phyloP scores from a whole-genome alignment of 2,888 invertebrate species.

The Ectropis crepuscularia region DNA sequence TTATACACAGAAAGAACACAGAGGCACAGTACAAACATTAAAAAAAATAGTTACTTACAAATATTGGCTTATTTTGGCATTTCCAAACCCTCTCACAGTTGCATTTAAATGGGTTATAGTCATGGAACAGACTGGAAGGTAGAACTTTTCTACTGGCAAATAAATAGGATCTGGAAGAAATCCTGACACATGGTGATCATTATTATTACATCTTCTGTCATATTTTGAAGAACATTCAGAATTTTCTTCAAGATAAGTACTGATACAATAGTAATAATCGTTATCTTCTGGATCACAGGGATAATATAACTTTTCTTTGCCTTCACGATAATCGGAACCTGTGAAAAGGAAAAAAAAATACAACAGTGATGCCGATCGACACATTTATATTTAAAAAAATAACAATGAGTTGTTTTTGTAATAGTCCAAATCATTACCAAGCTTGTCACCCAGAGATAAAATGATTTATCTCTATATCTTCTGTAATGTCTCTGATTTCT shows the following conservation, averaged over 20 bases:
- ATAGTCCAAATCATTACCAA: too few species aligned
- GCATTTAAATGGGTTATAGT: not conserved
- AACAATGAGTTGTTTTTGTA: too few species aligned
- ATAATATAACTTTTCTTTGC: not conserved
- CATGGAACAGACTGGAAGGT: not conserved
- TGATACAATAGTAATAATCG: conserved; percentile 7
- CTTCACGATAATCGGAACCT: conserved; percentile 5
- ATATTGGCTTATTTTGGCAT: not conserved
- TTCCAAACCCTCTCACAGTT: not conserved
- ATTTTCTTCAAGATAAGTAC: conserved; percentile 3
- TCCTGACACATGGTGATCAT: not conserved
- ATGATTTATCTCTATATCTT: too few species aligned
- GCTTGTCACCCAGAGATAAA: too few species aligned
- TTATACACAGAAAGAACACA: too few species aligned
- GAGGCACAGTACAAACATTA: not conserved
- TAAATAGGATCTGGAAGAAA: not conserved
- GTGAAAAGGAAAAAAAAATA: not conserved
- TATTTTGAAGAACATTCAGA: not conserved
- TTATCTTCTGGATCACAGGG: conserved; percentile 8
- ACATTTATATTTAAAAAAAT: too few species aligned
- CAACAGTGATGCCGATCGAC: too few species aligned
- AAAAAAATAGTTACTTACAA: not conserved
- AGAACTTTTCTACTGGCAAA: not conserved
- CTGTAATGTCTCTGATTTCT: too few species aligned
- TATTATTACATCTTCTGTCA: too few species aligned